A percentile compares a stretch with the other conserved stretches of the same genome.
Conservation (phyloP, 2,797 vertebrate species). For the Myotis vivesi region DNA sequence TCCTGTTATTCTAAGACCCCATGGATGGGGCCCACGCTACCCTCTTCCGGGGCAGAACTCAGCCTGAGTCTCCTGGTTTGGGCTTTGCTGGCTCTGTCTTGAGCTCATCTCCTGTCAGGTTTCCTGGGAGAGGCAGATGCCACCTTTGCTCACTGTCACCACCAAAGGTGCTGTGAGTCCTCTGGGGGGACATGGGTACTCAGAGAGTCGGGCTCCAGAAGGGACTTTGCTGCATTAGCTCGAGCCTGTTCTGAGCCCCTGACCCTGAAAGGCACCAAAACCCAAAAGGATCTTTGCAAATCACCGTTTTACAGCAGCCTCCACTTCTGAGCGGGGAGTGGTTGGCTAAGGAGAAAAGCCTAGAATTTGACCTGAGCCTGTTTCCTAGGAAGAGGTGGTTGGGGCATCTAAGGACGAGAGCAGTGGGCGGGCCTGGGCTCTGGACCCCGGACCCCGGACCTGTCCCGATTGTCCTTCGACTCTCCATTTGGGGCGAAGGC, state of each 20-base stretch:
- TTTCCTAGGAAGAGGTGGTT: not conserved
- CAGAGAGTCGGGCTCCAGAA: not conserved
- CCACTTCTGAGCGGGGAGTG: not conserved
- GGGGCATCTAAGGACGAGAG: not conserved
- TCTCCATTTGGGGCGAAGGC: slow-evolving; percentile 81
- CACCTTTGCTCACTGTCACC: not conserved
- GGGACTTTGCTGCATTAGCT: not conserved
- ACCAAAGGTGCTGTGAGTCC: not conserved
- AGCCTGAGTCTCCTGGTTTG: not conserved
- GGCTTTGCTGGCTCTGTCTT: not conserved
- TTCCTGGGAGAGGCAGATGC: not conserved
- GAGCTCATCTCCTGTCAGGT: not conserved
- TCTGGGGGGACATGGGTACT: not conserved
- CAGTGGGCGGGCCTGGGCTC: not conserved
- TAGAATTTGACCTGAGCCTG: not conserved
- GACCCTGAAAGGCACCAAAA: not conserved
- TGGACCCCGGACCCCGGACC: not conserved
- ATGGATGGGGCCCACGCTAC: not conserved
- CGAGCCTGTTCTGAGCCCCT: not conserved
- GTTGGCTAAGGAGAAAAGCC: not conserved
- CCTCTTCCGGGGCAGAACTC: not conserved
- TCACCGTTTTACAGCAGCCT: not conserved
- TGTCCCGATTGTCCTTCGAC: slow-evolving; percentile 61
- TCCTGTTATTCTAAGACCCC: slow-evolving; percentile 16
- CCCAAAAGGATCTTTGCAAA: not conserved